phyloP scores from a whole-genome alignment of 2,888 invertebrate species.

The Bibio marci region DNA sequence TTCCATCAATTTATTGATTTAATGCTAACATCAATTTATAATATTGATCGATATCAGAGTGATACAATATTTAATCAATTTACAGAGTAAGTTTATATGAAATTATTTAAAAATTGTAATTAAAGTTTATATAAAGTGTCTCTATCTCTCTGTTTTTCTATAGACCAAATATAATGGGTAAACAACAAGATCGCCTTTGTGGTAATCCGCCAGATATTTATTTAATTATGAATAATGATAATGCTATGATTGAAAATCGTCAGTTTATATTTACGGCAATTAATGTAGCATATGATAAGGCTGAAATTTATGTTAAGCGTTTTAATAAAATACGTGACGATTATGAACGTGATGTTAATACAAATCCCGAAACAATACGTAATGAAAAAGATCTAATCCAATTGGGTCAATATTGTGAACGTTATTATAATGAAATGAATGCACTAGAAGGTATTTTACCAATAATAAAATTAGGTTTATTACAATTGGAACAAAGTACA shows the following conservation, averaged over 20 bases:
- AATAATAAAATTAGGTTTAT: constrained; percentile 52
- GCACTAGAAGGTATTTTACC: constrained; percentile 47
- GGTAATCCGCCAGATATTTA: constrained; percentile 54
- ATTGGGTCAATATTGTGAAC: constrained; percentile 48
- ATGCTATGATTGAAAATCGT: constrained; percentile 10
- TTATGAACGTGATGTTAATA: constrained; percentile 49
- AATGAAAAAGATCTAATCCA: constrained; percentile 44
- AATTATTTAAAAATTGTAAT: no score
- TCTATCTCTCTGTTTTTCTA: no score
- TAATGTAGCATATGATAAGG: constrained; percentile 40
- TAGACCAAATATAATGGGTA: constrained; percentile 68
- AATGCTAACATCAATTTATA: constrained; percentile 49
- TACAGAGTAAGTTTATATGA: constrained; percentile 35
- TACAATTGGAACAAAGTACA: constrained; percentile 48
- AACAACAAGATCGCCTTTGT: constrained; percentile 58
- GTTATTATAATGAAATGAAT: constrained; percentile 50
- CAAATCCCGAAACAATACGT: constrained; percentile 42
- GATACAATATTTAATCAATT: constrained; percentile 54
- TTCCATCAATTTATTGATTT: constrained; percentile 41
- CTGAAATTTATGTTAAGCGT: constrained; percentile 43
- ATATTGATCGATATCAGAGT: constrained; percentile 52
- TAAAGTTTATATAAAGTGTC: no score
- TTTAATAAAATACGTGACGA: constrained; percentile 48
- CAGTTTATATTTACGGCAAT: constrained; percentile 38
- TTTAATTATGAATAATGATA: constrained; percentile 37